Conservation (phyloP, 2,888 invertebrate genomes). For the Pyrrhia umbra region DNA sequence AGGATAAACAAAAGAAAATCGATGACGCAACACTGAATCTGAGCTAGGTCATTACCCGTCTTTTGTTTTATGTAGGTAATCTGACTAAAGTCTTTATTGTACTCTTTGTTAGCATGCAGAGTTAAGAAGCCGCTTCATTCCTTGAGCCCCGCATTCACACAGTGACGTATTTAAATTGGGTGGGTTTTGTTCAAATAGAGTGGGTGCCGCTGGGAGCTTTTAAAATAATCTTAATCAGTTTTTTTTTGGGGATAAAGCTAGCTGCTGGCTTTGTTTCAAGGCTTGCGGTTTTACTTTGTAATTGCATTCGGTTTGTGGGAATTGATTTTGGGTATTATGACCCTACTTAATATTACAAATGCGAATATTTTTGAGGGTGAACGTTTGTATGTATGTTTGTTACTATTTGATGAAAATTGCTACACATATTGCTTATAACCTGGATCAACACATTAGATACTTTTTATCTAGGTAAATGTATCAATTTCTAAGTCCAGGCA, state of each 20-base stretch:
- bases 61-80: constrained; percentile 66
- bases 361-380: too few species aligned
- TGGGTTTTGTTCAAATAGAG: constrained; percentile 52
- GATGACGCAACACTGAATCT: constrained; percentile 59
- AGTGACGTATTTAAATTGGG: constrained; percentile 60
- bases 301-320: neutral
- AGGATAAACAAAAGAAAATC: constrained; percentile 62
- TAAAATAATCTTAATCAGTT: constrained; percentile 27
- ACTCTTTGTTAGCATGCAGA: constrained; percentile 57
- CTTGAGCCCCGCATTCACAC: constrained; percentile 40
- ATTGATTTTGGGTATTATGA: neutral
- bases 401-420: too few species aligned
- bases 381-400: too few species aligned
- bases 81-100: constrained; percentile 55
- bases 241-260: constrained; percentile 9
- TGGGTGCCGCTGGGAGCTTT: constrained; percentile 34
- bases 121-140: constrained; percentile 47
- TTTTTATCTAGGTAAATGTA: too few species aligned
- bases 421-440: too few species aligned
- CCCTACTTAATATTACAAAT: neutral
- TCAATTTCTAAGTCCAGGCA: too few species aligned
- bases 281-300: neutral
- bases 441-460: too few species aligned
- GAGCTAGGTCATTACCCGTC: constrained; percentile 59
- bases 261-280: constrained; percentile 4